A percentile compares a stretch with the other conserved stretches of the same genome.
phyloP scores from a whole-genome alignment of 2,888 invertebrate genomes.

The Drosophila pseudotalamancana region DNA sequence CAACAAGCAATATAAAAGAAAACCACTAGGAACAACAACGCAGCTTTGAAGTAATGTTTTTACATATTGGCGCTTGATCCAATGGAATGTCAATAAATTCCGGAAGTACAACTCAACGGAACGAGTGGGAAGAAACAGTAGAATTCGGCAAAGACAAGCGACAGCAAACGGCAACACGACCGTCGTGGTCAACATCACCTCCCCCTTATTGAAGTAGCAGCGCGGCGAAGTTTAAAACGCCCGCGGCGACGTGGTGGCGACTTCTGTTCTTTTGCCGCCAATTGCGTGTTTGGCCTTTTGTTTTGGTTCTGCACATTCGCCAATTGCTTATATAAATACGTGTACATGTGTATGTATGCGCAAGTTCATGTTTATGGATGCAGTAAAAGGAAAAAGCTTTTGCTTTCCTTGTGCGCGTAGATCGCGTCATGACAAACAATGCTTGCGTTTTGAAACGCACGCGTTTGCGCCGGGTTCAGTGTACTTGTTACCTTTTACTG shows the following conservation, averaged over 20 bases:
- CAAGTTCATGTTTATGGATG: neutral
- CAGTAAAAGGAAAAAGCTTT: constrained; percentile 54
- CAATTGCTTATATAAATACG: constrained; percentile 8
- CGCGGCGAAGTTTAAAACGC: constrained; percentile 39
- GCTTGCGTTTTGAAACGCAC: constrained; percentile 35
- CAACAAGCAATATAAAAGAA: constrained; percentile 26
- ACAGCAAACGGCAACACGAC: constrained; percentile 33
- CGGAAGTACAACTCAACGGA: constrained; percentile 16
- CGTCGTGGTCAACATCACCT: constrained; percentile 12
- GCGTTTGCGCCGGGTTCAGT: constrained; percentile 58
- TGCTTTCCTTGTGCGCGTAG: constrained; percentile 45
- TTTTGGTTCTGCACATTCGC: constrained; percentile 75
- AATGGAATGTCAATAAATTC: constrained; percentile 61
- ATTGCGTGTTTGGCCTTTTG: constrained; percentile 60
- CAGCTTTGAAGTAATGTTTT: constrained; percentile 9
- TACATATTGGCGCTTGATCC: constrained; percentile 10
- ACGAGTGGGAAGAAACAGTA: constrained; percentile 22
- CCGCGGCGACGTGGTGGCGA: constrained; percentile 33
- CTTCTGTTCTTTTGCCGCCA: constrained; percentile 65
- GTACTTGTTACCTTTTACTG: constrained; percentile 71
- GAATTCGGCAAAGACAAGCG: constrained; percentile 76
- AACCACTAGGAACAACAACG: constrained; percentile 26
- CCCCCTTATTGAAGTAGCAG: constrained; percentile 30
- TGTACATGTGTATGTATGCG: neutral
- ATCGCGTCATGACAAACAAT: constrained; percentile 42